A percentile compares a stretch with the other conserved stretches of the same genome.
Conservation (phyloP, 2,113 vertebrate genomes). For the Myiozetetes cayanensis region DNA sequence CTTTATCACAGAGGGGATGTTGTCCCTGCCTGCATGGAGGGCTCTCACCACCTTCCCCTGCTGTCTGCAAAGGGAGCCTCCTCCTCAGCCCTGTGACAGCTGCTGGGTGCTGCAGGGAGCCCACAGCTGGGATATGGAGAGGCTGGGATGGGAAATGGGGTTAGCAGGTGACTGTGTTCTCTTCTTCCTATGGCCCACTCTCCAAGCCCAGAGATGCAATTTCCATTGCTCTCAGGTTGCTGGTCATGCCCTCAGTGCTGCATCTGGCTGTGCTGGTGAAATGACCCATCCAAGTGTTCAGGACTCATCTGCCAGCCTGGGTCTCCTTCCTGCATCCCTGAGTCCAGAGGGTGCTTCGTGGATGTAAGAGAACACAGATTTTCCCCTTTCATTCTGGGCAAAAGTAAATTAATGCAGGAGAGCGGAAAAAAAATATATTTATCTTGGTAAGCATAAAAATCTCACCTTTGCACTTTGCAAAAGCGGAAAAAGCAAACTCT, state of each 20-base stretch:
- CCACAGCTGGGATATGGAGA: background rate
- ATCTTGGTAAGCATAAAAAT: background rate
- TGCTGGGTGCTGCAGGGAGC: background rate
- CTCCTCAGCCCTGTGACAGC: rapidly evolving
- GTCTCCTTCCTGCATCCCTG: background rate
- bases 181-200: rapidly evolving
- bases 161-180: background rate
- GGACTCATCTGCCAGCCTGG: background rate
- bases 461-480: background rate
- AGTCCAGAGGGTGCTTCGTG: background rate
- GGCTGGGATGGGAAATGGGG: rapidly evolving
- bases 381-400: background rate
- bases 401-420: background rate
- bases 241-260: rapidly evolving
- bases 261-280: background rate
- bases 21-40: background rate
- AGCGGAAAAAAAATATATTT: background rate
- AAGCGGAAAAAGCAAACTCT: background rate
- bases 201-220: background rate
- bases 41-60: background rate
- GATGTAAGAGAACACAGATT: background rate
- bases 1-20: conserved; percentile 8
- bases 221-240: background rate
- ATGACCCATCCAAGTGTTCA: background rate
- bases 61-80: background rate